Evolutionary conservation across 2,888 invertebrate genomes (phyloP), one percentile per base, ranked within the genome.

Genomic region (Sympetrum striolatum): DNA sequence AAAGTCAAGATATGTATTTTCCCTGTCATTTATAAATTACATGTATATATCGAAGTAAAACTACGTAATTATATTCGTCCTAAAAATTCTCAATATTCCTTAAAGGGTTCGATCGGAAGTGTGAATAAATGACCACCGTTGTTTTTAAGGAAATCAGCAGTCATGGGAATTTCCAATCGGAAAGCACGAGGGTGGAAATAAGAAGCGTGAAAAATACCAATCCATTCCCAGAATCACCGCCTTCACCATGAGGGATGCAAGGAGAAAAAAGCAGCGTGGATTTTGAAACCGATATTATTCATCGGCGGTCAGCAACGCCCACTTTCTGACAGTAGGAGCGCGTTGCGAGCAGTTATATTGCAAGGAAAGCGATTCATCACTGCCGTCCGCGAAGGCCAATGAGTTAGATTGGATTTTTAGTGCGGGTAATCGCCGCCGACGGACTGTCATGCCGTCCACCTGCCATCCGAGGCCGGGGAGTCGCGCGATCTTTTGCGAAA

Each of bases 371-470:
- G 86, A 86, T 86, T 64, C 64, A 86, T 86, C 86, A 86, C 60
- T 86, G 86, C 86, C 86, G 58, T 37, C 37, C 64, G 60, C 64
- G 86, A 86, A 86, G 86, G 86, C 60, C 86, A 86, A 37, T 64
- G 86, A 35, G 82, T 58, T 82, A 35, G 82, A 86, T 86, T 86
- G 86, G 86, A 86, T 86, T 64, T 86, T 37, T n/a, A 37, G 86
- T 37, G 37, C 60, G 35, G 60, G 60, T 86, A n/a, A 60, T 64
- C 31, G 35, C 37, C 60, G 60, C 60, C 58, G 35, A 81, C 81
- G n/a, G 39, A 81, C 39, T 81, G 81, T 81, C 81, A 81, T 39
- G 81, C 81, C 48, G 44, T 48, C 48, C 44, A 48, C 81, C 48
- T 48, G 81, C n/a, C n/a, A 22, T 12, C 10, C 39, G 81, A 39